Conservation (phyloP, 2,797 vertebrate genomes). For the Pseudochromis fuscus region DNA sequence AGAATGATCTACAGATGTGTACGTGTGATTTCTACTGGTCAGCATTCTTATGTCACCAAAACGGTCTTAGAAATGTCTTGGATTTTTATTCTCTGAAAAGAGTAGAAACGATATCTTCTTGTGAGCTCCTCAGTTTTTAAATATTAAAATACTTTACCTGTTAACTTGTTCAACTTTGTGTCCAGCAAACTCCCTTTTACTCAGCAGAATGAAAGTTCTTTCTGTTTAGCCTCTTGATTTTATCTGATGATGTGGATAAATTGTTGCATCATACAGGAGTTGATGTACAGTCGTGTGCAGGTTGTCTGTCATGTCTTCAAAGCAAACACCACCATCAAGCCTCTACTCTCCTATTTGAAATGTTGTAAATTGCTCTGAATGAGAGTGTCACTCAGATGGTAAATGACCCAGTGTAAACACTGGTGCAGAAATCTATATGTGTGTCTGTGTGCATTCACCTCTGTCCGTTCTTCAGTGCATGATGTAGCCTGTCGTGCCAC, state of each 20-base stretch:
- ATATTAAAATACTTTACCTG: background rate
- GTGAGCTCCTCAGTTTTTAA: background rate
- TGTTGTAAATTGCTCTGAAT: slow-evolving; percentile 15
- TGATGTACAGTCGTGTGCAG: slow-evolving; percentile 1
- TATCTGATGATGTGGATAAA: slow-evolving; percentile 15
- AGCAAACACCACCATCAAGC: slow-evolving; percentile 2
- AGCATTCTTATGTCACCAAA: no score
- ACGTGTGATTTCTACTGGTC: no score
- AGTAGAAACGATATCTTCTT: no score
- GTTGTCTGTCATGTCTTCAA: background rate
- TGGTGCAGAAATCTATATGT: background rate
- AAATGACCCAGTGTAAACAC: slow-evolving; percentile 17
- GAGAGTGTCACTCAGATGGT: slow-evolving; percentile 18
- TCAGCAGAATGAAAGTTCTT: background rate
- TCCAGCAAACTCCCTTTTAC: background rate
- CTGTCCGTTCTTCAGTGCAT: slow-evolving; percentile 51
- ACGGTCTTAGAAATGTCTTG: no score
- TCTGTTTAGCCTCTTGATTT: slow-evolving; percentile 1
- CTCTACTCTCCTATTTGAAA: background rate
- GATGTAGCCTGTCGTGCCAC: slow-evolving; percentile 80
- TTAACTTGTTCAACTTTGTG: background rate
- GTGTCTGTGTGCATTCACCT: slow-evolving; percentile 9
- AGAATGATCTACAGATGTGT: no score
- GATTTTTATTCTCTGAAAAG: no score
- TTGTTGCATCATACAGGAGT: background rate